These are phyloP conservation scores for Typhlichthys subterraneus DNA, from an alignment of 2,797 vertebrate genomes.

Conservation along the genomic window DNA sequence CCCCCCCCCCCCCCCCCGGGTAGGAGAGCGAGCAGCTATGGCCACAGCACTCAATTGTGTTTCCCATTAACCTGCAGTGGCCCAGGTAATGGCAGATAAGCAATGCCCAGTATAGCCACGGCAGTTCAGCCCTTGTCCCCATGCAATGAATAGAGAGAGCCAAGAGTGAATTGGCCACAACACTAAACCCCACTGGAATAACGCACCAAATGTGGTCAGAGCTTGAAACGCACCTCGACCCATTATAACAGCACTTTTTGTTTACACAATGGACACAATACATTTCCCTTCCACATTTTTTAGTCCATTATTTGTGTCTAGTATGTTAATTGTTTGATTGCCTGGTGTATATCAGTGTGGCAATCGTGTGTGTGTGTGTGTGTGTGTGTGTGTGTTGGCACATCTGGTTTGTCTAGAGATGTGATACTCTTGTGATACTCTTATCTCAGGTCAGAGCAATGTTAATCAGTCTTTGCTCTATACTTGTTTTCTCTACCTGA, in stretches of 20 bases:
- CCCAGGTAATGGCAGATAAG: conserved; percentile 29
- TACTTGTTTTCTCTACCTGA: conserved; percentile 53
- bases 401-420: conserved; percentile 17
- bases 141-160: not conserved
- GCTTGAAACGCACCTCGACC: conserved; percentile 14
- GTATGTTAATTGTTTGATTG: not conserved
- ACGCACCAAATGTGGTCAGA: conserved; percentile 10
- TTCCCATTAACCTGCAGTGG: conserved; percentile 37
- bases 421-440: conserved; percentile 30
- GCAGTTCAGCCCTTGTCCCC: not conserved
- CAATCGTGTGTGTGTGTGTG: conserved; percentile 1
- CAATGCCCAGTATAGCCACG: conserved; percentile 15
- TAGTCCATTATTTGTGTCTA: not conserved
- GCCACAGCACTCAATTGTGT: not conserved
- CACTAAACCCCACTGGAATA: conserved; percentile 3
- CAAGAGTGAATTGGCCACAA: no score
- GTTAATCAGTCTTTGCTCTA: conserved; percentile 56
- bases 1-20: no score
- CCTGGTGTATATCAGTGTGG: not conserved
- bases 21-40: not conserved
- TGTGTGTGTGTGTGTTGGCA: not conserved
- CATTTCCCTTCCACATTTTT: not conserved
- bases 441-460: conserved; percentile 38
- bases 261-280: conserved; percentile 3
- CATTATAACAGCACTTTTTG: not conserved